Evolutionary conservation across 2,797 vertebrate genomes (phyloP).

Genomic region (Phrynocephalus forsythii): DNA sequence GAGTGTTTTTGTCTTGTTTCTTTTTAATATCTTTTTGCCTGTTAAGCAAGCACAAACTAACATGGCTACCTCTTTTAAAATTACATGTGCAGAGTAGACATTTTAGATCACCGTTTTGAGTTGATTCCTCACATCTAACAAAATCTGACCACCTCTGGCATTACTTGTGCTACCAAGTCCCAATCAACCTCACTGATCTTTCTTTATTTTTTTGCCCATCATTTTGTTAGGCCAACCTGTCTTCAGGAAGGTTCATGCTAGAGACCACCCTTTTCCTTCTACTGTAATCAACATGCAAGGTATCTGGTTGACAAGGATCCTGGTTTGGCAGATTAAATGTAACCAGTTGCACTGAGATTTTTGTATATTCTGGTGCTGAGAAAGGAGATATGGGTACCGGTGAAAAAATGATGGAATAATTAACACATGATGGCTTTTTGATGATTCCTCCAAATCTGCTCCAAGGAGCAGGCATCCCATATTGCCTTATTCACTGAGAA

Average conservation of each 20-base stretch:
- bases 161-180: background rate
- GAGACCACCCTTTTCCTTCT: constrained; percentile 84
- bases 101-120: constrained; percentile 66
- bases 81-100: constrained; percentile 25
- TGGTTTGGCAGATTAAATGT: constrained; percentile 33
- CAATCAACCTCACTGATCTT: constrained; percentile 60
- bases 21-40: no score
- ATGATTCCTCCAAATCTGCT: background rate
- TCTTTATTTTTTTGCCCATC: constrained; percentile 71
- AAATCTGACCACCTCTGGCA: constrained; percentile 4
- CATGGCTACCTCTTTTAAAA: no score
- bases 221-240: constrained; percentile 85
- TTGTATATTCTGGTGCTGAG: background rate
- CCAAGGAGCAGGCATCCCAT: background rate
- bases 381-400: background rate
- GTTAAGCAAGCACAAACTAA: no score
- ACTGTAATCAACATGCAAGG: constrained; percentile 88
- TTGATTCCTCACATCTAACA: constrained; percentile 17
- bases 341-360: background rate
- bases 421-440: background rate
- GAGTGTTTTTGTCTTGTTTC: no score
- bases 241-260: constrained; percentile 93
- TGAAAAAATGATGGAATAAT: background rate
- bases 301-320: constrained; percentile 69
- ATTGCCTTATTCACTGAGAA: background rate